Base-by-base conservation (phyloP, 2,888 invertebrate species). In the Himalopsyche japonica region DNA sequence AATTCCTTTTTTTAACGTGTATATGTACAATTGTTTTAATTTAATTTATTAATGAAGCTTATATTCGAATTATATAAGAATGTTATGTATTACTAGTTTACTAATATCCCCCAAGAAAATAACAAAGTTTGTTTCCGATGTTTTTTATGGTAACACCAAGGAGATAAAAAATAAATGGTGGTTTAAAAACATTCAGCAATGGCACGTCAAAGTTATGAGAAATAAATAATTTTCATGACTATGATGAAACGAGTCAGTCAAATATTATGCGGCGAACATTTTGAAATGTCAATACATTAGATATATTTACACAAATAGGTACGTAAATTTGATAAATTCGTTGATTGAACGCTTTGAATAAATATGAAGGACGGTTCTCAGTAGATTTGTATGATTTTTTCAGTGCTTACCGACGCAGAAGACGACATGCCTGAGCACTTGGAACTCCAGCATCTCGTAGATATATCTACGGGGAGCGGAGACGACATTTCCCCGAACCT, bases 371-470 rank as follows among this genome's bases (percentile, higher is more conserved):
- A 27, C 27, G 2, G 12, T 8, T 30, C 30, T 70, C 30, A 70
- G 30, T 30, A 27, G 1, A 12, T 70, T 30, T 70, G 27, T 64
- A 18, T 27, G 3, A 15, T 27, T 27, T 3, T 70, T 70, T 27
- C 3, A 70, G 70, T 70, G 70, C 12, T 24, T 12, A 15, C 10
- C 70, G 30, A 27, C 70, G 30, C 70, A 10, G 27, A 20, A 70
- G 70, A 27, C 43, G 84, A 20, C 24, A 96, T 96, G 95, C 93
- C 95, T 82, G 96, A 96, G 90, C 95, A 95, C 89, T 91, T 96
- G 88, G 97, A 97, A 91, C 92, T 97, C 83, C 96, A 96, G 90
- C 96, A 96, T 88, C 93, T 97, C 86, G 96, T 96, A 80, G 95
- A 95, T 87, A 92, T 92, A 82, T 92, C 92, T 32, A 90, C 90